Evolutionary conservation across 1,140 invertebrate species (phyloP), one percentile per base, ranked within the genome.

Genomic region (Acyrthosiphon pisum): DNA sequence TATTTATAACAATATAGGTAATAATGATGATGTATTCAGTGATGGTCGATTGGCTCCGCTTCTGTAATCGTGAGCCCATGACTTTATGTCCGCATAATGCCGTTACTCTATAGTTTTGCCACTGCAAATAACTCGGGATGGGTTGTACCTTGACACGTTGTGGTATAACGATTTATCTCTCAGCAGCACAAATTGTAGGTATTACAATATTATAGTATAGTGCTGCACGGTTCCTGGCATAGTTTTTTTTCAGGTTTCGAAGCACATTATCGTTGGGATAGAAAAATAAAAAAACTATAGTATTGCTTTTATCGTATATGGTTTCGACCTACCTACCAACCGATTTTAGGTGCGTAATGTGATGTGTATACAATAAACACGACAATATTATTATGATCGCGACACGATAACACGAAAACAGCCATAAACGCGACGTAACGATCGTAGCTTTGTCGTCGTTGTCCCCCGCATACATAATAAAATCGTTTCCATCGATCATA

Each of bases 391-490:
- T 76, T 76, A 76, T 76, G 60, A 76, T n/a, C 60, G 26, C n/a
- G 48, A 9, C 46, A 53, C n/a, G 87, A 89, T 53, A 89, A 53
- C 48, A 89, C 48, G 87, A 89, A 89, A 53, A 89, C 87, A 50
- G n/a, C 50, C 87, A 35, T 89, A 89, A 86, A 53, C 30, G 30
- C 30, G 14, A n/a, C 14, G 14, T 48, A 87, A 48, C 44, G 44
- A 46, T 6, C 26, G 18, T 20, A 6, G 46, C 26, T 18, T n/a
- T 6, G 37, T 84, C 23, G 22, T 84, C 83, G 83, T 53, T 53
- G 50, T 26, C 37, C 9, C 30, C 11, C 14, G 4, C 30, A n/a
- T 84, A 84, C 83, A 44, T 26, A 84, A 84, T 41, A 41, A 41
- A 84, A 76, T 76, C 44, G 4, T 22, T 50, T 89, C 22, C 46